Evolutionary conservation across 2,797 vertebrate genomes (phyloP).

Genomic region (Phrynocephalus vlangalii): DNA sequence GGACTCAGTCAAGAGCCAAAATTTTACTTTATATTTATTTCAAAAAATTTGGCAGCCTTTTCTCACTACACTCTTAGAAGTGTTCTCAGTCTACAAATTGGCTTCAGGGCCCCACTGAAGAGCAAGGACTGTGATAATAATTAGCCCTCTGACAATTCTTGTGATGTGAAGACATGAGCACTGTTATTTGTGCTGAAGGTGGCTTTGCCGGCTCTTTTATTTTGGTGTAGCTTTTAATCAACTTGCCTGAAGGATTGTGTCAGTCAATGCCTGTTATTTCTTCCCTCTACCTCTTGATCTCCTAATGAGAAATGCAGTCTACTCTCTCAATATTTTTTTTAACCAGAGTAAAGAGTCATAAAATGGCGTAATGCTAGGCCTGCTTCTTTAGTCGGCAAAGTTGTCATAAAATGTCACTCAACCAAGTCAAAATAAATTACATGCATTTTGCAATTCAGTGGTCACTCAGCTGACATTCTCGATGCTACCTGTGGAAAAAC

Average conservation of each 20-base stretch:
- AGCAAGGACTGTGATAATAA: conserved; percentile 41
- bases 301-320: conserved; percentile 51
- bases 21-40: conserved; percentile 12
- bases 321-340: neutral
- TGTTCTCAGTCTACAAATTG: conserved; percentile 32
- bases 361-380: conserved; percentile 27
- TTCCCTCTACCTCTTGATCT: conserved; percentile 27
- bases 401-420: conserved; percentile 33
- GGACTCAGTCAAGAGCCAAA: conserved; percentile 12
- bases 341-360: conserved; percentile 11
- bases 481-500: conserved; percentile 27
- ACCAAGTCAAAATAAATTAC: conserved; percentile 42
- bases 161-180: conserved; percentile 39
- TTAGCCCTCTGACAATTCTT: conserved; percentile 41
- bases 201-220: conserved; percentile 53
- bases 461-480: neutral
- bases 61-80: conserved; percentile 40
- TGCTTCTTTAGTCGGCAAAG: conserved; percentile 31
- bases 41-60: conserved; percentile 30
- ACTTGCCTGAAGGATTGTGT: conserved; percentile 44
- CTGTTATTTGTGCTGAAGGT: conserved; percentile 35
- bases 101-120: conserved; percentile 46
- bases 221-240: conserved; percentile 41
- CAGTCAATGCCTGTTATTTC: conserved; percentile 43
- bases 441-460: conserved; percentile 10